Evolutionary conservation across 2,113 vertebrate genomes (phyloP).

Genomic region (Plotosus lineatus): DNA sequence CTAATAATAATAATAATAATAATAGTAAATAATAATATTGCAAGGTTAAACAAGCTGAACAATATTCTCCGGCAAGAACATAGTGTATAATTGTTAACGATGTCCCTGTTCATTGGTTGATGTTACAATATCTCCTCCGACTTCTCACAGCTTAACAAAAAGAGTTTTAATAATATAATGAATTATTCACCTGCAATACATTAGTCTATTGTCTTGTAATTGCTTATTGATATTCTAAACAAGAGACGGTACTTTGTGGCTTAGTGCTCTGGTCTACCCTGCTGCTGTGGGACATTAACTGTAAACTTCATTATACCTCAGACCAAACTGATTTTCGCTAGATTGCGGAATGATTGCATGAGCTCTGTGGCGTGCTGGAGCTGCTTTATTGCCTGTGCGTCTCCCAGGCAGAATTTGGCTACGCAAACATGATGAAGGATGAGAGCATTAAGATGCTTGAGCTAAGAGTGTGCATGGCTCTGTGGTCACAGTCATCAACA

Average conservation of each 20-base stretch:
- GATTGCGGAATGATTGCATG: constrained; percentile 43
- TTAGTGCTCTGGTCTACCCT: neutral
- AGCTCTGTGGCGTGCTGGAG: constrained; percentile 30
- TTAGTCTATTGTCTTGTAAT: constrained; percentile 43
- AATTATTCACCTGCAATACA: constrained; percentile 30
- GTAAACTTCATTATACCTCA: constrained; percentile 48
- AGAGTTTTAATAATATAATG: constrained; percentile 15
- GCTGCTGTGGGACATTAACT: constrained; percentile 42
- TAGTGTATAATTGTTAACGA: constrained; percentile 10
- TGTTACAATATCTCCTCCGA: constrained; percentile 2
- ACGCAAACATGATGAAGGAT: constrained; percentile 58
- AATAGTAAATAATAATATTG: constrained; percentile 36
- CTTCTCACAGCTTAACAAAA: constrained; percentile 4
- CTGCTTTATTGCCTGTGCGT: constrained; percentile 53
- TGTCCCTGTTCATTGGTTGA: neutral
- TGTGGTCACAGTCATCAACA: constrained; percentile 51
- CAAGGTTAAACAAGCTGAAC: constrained; percentile 24
- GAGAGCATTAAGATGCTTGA: constrained; percentile 51
- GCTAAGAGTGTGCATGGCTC: constrained; percentile 45
- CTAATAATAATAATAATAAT: too few species aligned
- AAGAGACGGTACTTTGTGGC: constrained; percentile 20
- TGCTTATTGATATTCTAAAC: constrained; percentile 48
- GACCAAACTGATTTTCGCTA: constrained; percentile 44
- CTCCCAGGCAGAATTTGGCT: constrained; percentile 48
- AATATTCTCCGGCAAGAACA: constrained; percentile 45